Conservation (phyloP, 2,888 invertebrate genomes). For the Pandemis cinnamomeana region DNA sequence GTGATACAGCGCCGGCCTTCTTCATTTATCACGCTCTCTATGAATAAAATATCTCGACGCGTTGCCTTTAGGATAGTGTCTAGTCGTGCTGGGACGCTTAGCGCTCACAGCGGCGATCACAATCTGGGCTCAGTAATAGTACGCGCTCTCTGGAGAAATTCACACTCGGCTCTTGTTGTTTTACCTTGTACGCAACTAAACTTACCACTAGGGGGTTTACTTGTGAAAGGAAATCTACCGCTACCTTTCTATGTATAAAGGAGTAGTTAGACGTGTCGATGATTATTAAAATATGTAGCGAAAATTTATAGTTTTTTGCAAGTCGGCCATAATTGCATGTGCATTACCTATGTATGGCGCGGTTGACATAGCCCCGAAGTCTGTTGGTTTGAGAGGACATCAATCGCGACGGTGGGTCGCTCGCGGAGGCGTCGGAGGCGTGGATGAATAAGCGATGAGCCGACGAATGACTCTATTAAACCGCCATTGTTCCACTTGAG, state of each 20-base stretch:
- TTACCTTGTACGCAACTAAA: conserved; percentile 62
- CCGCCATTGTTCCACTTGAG: conserved; percentile 74
- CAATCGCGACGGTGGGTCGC: conserved; percentile 69
- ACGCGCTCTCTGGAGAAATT: conserved; percentile 70
- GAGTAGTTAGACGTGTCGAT: conserved; percentile 10
- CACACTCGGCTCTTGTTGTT: conserved; percentile 56
- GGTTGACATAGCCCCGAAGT: conserved; percentile 49
- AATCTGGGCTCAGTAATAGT: conserved; percentile 70
- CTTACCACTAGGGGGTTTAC: conserved; percentile 55
- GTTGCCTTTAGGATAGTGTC: conserved; percentile 74
- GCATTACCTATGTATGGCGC: conserved; percentile 29
- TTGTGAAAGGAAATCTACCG: conserved; percentile 41
- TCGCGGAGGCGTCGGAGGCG: conserved; percentile 80
- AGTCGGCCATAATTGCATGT: conserved; percentile 23
- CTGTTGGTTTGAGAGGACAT: conserved; percentile 68
- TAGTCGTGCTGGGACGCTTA: conserved; percentile 73
- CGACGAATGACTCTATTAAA: conserved; percentile 83
- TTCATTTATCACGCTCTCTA: conserved; percentile 80
- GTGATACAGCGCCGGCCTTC: conserved; percentile 74
- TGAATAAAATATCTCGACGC: conserved; percentile 81
- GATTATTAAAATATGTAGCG: conserved; percentile 11
- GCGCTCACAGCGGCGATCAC: conserved; percentile 69
- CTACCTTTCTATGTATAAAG: conserved; percentile 26
- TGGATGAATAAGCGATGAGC: conserved; percentile 84
- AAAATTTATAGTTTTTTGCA: not conserved